Conservation (phyloP, 2,113 vertebrate species). For the Chloropsis hardwickii region DNA sequence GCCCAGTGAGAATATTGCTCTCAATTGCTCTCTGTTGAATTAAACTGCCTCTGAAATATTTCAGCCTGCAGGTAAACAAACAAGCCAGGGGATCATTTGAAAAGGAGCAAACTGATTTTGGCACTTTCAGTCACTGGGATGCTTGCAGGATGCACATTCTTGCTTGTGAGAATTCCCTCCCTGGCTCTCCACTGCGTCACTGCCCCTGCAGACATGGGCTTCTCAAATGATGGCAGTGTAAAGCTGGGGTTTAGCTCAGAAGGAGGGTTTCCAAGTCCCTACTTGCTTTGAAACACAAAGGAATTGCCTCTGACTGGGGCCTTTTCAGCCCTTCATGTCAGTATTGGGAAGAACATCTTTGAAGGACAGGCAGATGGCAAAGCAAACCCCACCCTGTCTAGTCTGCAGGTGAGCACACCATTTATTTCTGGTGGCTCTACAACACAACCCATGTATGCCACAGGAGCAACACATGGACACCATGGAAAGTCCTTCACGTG, state of each 20-base stretch:
- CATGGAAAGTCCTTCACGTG: not conserved
- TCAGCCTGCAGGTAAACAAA: not conserved
- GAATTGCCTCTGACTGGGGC: not conserved
- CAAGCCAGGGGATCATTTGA: not conserved
- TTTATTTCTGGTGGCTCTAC: not conserved
- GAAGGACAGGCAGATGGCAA: not conserved
- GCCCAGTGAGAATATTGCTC: constrained; percentile 2
- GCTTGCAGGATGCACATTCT: not conserved
- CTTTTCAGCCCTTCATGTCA: not conserved
- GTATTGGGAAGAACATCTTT: not conserved
- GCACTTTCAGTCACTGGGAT: not conserved
- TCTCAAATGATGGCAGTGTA: not conserved
- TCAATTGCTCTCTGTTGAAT: not conserved
- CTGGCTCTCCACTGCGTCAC: not conserved
- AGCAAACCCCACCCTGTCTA: not conserved
- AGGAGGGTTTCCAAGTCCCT: not conserved
- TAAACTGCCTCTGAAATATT: not conserved
- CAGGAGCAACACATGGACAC: not conserved
- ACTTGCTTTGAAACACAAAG: not conserved
- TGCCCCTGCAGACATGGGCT: not conserved
- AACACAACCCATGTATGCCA: not conserved
- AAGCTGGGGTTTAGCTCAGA: not conserved
- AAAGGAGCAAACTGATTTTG: not conserved
- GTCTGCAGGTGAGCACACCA: not conserved
- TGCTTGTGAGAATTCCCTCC: not conserved